Evolutionary conservation across 2,797 vertebrate genomes (phyloP).

Genomic region (Danio jaintianensis): DNA sequence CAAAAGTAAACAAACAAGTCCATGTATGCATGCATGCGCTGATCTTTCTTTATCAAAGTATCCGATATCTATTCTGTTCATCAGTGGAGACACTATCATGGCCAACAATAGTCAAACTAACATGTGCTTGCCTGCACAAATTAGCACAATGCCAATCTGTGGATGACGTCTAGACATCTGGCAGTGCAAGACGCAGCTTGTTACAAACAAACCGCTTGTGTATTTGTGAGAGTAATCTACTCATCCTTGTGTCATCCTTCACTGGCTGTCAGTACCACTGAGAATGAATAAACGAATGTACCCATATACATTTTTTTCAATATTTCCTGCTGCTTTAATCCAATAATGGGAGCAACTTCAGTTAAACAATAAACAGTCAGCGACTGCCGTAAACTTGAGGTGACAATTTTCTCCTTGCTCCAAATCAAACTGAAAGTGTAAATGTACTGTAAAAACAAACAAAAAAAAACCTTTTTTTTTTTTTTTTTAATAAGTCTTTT

Average conservation of each 20-base stretch:
- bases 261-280: not conserved
- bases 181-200: conserved; percentile 5
- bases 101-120: not conserved
- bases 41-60: not conserved
- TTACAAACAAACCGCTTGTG: not conserved
- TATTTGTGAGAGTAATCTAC: not conserved
- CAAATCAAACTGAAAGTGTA: no score
- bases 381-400: no score
- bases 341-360: no score
- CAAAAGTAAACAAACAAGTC: not conserved
- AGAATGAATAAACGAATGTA: no score
- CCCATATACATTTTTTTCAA: no score
- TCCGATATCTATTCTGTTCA: conserved; percentile 6
- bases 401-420: no score
- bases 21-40: not conserved
- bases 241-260: not conserved
- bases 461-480: no score
- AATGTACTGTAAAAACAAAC: no score
- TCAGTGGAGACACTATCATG: conserved; percentile 9
- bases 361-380: no score
- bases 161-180: not conserved
- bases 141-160: not conserved
- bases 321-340: no score
- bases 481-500: no score
- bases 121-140: not conserved